These are phyloP conservation scores for Falco concolor DNA, from an alignment of 2,797 vertebrate genomes.

Conservation along the genomic window DNA sequence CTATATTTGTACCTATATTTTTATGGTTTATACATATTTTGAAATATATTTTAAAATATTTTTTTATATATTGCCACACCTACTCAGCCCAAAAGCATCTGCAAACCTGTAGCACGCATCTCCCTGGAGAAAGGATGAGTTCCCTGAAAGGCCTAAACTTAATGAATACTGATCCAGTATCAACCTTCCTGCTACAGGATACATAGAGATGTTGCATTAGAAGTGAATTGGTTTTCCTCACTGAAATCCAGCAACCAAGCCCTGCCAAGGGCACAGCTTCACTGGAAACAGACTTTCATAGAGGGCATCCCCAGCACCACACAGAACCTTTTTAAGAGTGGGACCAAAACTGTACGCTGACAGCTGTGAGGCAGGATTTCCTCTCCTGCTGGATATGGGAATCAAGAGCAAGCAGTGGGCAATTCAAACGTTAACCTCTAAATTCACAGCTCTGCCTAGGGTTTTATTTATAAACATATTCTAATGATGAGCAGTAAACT, in stretches of 20 bases:
- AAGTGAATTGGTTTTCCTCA: not conserved
- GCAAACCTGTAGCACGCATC: not conserved
- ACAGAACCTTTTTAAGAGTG: not conserved
- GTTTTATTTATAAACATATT: not conserved
- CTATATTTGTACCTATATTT: not conserved
- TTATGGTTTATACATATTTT: not conserved
- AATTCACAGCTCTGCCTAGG: not conserved
- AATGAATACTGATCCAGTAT: fast-evolving
- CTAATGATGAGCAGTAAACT: not conserved
- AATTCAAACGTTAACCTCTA: not conserved
- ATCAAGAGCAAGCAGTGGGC: fast-evolving
- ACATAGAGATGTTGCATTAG: fast-evolving
- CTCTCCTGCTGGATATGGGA: not conserved
- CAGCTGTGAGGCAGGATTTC: not conserved
- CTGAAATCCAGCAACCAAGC: not conserved
- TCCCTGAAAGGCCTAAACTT: not conserved
- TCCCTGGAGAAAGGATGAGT: not conserved
- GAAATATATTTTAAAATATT: not conserved
- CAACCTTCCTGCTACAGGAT: not conserved
- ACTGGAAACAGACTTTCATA: not conserved
- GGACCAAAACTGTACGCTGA: not conserved
- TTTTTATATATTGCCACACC: not conserved
- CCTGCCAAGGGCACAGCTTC: not conserved
- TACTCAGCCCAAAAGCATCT: not conserved
- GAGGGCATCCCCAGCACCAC: not conserved